Evolutionary conservation across 2,888 invertebrate species (phyloP), one percentile per base, ranked within the genome.

Genomic region (Nesidiocoris tenuis): DNA sequence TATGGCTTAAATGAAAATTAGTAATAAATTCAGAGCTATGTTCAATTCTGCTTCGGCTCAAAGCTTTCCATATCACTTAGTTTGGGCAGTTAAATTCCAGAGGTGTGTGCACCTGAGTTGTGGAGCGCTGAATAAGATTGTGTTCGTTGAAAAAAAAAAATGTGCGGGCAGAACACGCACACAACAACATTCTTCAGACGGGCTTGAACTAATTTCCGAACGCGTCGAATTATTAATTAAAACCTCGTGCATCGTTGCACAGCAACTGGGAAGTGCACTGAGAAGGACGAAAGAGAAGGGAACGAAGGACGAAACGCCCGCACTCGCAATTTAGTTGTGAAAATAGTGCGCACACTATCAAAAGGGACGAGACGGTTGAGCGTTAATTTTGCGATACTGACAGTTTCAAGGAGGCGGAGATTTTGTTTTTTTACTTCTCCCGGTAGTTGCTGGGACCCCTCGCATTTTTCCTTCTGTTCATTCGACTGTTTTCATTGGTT

Each of bases 161-260:
- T n/a, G 39, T 39, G 39, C 12, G 5, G 39, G 39, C 12, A 39
- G 39, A 12, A 39, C 55, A 55, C 55, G 18, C 19, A 7, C 54
- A 18, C 22, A n/a, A n/a, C n/a, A n/a, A n/a, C n/a, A 25, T n/a
- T n/a, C 25, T 54, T 12, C 39, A 39, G 39, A 39, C 39, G 12
- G 12, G 61, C 19, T 64, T 17, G 54, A 22, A 66, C 54, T 55
- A 66, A 66, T 66, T 66, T 39, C 25, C 55, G 17, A 66, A 55
- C 54, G 54, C 54, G 39, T 66, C 19, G 19, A n/a, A 65, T n/a
- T 65, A 66, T 39, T 66, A 66, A 66, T 66, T 66, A 66, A 66
- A 66, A 66, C 66, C 16, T 55, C 9, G 54, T 54, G 66, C 66
- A 54, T 19, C 55, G 66, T 21, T 55, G 66, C 66, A 9, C 25